Evolutionary conservation across 2,797 vertebrate species (phyloP).

Genomic region (Gallinago stenura): DNA sequence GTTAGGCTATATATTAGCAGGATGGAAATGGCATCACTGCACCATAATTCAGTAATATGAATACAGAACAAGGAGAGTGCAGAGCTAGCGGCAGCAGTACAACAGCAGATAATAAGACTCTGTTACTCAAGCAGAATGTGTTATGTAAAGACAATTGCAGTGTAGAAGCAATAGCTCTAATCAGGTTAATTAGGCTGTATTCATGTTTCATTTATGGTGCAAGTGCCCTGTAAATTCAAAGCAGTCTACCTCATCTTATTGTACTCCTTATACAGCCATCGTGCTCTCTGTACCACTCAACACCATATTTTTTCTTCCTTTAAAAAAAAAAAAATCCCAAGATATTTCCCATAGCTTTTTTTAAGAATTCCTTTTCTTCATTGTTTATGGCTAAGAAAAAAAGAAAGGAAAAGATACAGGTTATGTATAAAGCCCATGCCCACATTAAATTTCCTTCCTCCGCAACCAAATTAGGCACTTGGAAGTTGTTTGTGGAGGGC

Average conservation of each 20-base stretch:
- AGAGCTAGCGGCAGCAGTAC: constrained; percentile 43
- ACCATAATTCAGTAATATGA: constrained; percentile 61
- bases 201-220: constrained; percentile 74
- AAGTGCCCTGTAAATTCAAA: constrained; percentile 75
- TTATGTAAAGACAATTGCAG: constrained; percentile 69
- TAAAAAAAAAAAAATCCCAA: background rate
- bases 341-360: background rate
- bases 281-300: background rate
- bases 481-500: background rate
- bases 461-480: background rate
- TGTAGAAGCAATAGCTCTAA: constrained; percentile 74
- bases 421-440: background rate
- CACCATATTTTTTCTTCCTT: background rate
- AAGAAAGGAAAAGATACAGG: background rate
- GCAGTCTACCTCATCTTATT: constrained; percentile 32
- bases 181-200: constrained; percentile 79
- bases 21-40: constrained; percentile 52
- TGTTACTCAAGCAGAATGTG: constrained; percentile 70
- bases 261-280: background rate
- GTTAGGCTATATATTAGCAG: constrained; percentile 41
- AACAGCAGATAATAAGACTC: constrained; percentile 66
- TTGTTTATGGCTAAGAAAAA: background rate
- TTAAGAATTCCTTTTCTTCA: background rate
- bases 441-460: background rate
- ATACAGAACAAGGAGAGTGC: constrained; percentile 27